A percentile compares a stretch with the other conserved stretches of the same genome.
Evolutionary conservation across 1,140 invertebrate genomes (phyloP).

Genomic region (Drosophila aff.): DNA sequence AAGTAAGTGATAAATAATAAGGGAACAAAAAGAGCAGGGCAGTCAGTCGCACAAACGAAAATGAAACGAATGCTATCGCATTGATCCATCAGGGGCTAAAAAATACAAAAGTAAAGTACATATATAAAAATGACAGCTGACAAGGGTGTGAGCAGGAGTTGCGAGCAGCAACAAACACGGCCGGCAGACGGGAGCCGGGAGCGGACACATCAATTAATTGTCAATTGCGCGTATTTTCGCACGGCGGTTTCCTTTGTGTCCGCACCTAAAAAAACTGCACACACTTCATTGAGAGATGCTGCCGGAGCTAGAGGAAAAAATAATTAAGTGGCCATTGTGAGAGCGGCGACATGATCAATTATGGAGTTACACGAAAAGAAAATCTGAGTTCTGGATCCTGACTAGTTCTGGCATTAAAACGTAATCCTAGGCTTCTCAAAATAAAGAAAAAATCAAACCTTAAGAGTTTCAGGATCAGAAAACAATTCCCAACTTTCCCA

Average conservation of each 20-base stretch:
- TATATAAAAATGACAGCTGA: conserved; percentile 75
- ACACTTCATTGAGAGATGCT: conserved; percentile 70
- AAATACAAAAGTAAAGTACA: conserved; percentile 34
- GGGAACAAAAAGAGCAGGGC: conserved; percentile 55
- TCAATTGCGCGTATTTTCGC: conserved; percentile 83
- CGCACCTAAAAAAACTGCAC: conserved; percentile 35
- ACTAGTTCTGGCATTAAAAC: not conserved
- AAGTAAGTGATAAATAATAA: conserved; percentile 76
- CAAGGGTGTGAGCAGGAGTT: conserved; percentile 75
- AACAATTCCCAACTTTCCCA: not conserved
- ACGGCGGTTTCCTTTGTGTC: conserved; percentile 78
- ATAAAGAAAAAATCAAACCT: not conserved
- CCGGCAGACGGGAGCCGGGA: conserved; percentile 34
- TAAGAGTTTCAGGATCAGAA: no score
- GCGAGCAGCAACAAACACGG: conserved; percentile 32
- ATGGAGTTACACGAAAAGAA: conserved; percentile 43
- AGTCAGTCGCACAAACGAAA: conserved; percentile 40
- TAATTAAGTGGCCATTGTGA: conserved; percentile 80
- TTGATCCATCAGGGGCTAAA: conserved; percentile 62
- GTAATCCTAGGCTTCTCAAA: not conserved
- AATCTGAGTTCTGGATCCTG: not conserved
- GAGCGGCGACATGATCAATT: conserved; percentile 65
- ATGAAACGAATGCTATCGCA: conserved; percentile 36
- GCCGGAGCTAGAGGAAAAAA: conserved; percentile 57
- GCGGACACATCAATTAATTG: conserved; percentile 84